Conservation (phyloP, 2,797 vertebrate species). For the Cetoscarus ocellatus region DNA sequence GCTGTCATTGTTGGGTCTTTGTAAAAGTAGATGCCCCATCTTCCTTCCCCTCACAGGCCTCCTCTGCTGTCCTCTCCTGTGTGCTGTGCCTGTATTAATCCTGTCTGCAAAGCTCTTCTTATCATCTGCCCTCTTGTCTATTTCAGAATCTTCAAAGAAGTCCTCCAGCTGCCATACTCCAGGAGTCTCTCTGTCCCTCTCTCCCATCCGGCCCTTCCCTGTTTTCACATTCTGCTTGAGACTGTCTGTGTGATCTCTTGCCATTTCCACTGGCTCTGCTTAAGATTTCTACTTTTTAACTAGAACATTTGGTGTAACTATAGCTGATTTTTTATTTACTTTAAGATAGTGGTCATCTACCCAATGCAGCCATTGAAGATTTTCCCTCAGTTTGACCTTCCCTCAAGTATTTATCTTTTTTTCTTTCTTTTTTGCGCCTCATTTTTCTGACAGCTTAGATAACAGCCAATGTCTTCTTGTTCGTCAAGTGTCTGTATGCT, state of each 20-base stretch:
- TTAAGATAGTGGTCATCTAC: neutral
- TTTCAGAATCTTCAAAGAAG: conserved; percentile 61
- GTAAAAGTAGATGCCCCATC: neutral
- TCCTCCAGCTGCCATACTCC: conserved; percentile 42
- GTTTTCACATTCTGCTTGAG: conserved; percentile 58
- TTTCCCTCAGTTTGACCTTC: conserved; percentile 10
- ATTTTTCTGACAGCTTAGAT: conserved; percentile 31
- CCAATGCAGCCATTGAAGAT: conserved; percentile 4
- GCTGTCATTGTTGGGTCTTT: neutral
- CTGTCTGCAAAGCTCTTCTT: conserved; percentile 34
- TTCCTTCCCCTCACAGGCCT: neutral
- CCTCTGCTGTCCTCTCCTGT: conserved; percentile 6
- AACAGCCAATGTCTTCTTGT: conserved; percentile 28
- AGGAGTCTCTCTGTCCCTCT: conserved; percentile 25
- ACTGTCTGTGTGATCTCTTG: conserved; percentile 39
- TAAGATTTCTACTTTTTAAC: conserved; percentile 9
- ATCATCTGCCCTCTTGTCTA: conserved; percentile 41
- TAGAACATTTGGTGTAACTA: neutral
- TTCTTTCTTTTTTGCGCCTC: neutral
- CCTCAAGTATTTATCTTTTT: conserved; percentile 1
- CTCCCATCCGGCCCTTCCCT: conserved; percentile 28
- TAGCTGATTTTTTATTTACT: conserved; percentile 1
- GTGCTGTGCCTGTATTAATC: conserved; percentile 12
- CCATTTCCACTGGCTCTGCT: neutral
- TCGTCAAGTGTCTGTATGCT: conserved; percentile 49